Evolutionary conservation across 2,888 invertebrate genomes (phyloP).

Genomic region (Acrobasis repandana): DNA sequence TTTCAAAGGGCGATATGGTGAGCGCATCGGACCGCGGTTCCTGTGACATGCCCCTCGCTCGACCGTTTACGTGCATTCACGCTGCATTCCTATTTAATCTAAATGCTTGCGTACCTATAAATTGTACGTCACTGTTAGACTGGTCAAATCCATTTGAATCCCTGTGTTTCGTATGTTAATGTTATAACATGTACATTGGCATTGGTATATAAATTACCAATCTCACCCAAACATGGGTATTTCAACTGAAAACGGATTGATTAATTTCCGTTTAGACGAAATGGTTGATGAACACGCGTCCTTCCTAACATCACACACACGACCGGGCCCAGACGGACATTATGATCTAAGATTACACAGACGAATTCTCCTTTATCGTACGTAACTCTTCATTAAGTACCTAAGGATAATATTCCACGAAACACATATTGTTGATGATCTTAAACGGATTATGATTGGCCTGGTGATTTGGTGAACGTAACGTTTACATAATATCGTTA

Average conservation of each 20-base stretch:
- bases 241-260: slow-evolving; percentile 52
- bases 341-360: not conserved
- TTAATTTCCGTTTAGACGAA: slow-evolving; percentile 59
- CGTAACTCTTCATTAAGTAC: slow-evolving; percentile 8
- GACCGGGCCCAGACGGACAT: slow-evolving; percentile 20
- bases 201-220: slow-evolving; percentile 35
- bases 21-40: slow-evolving; percentile 71
- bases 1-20: slow-evolving; percentile 68
- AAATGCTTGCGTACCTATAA: slow-evolving; percentile 1
- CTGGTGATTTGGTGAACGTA: slow-evolving; percentile 31
- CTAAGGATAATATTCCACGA: slow-evolving; percentile 25
- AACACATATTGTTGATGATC: slow-evolving; percentile 25
- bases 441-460: slow-evolving; percentile 37
- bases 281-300: slow-evolving; percentile 41
- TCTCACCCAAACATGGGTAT: slow-evolving; percentile 40
- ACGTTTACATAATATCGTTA: slow-evolving; percentile 38
- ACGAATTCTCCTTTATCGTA: not conserved
- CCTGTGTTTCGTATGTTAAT: slow-evolving; percentile 24
- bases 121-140: not conserved
- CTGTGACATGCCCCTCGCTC: slow-evolving; percentile 59
- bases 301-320: slow-evolving; percentile 32
- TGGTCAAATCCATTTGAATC: not conserved
- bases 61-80: slow-evolving; percentile 44
- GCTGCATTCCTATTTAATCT: slow-evolving; percentile 22
- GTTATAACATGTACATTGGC: slow-evolving; percentile 29